Percentiles rank a stretch among this genome's conserved stretches.
phyloP scores from a whole-genome alignment of 2,113 vertebrate genomes.

The Porphyrio hochstetteri region DNA sequence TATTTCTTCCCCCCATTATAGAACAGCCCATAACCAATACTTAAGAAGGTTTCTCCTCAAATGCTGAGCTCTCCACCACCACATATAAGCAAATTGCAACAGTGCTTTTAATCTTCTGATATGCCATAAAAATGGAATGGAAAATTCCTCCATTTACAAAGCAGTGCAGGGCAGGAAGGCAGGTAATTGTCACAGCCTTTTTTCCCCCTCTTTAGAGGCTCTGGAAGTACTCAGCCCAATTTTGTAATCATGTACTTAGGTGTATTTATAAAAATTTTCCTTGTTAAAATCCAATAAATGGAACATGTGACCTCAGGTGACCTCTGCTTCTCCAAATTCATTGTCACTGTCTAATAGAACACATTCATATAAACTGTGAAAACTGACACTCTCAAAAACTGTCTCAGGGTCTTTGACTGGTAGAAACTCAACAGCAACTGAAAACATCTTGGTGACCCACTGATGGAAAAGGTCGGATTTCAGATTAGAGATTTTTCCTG shows the following conservation, averaged over 20 bases:
- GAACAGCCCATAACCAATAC: neutral
- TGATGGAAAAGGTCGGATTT: conserved; percentile 36
- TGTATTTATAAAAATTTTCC: conserved; percentile 30
- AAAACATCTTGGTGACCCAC: conserved; percentile 17
- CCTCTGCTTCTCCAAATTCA: conserved; percentile 16
- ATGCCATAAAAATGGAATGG: neutral
- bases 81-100: neutral
- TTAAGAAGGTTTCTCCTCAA: neutral
- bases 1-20: neutral
- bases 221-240: conserved; percentile 7
- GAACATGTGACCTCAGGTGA: neutral
- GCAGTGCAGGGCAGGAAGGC: neutral
- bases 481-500: conserved; percentile 27
- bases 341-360: neutral
- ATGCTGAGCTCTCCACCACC: neutral
- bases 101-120: neutral
- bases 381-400: neutral
- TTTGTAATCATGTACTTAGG: conserved; percentile 17
- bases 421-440: neutral
- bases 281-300: conserved; percentile 46
- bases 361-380: conserved; percentile 4
- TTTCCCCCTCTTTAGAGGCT: neutral
- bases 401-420: neutral
- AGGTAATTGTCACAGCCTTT: neutral
- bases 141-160: neutral